Conservation (phyloP, 64 coral and sea anemone species). For the Montipora foliosa region DNA sequence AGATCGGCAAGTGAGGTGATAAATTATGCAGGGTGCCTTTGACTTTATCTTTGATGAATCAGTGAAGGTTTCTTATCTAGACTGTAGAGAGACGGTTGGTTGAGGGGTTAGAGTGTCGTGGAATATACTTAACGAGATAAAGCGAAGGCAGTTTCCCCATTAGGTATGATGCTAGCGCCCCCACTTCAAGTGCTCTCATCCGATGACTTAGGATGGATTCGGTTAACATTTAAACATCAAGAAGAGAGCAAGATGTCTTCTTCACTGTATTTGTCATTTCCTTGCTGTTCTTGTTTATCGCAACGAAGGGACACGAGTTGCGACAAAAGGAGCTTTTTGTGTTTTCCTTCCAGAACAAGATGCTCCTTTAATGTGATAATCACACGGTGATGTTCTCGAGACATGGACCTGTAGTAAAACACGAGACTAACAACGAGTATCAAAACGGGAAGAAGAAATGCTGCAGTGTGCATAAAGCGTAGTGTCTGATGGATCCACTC, state of each 20-base stretch:
- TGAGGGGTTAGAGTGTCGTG: no score
- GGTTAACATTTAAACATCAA: not conserved
- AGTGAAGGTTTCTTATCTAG: no score
- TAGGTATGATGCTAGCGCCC: no score
- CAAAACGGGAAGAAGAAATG: slow-evolving; percentile 76
- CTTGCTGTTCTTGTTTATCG: not conserved
- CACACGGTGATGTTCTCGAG: slow-evolving; percentile 22
- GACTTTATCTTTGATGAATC: no score
- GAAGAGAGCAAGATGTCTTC: slow-evolving; percentile 24
- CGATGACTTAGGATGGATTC: no score
- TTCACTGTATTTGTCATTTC: slow-evolving; percentile 25
- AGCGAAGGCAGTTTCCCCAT: no score
- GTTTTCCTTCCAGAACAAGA: slow-evolving; percentile 50
- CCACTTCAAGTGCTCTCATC: no score
- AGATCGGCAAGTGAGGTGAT: no score
- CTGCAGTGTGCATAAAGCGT: slow-evolving; percentile 69
- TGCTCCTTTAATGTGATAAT: slow-evolving; percentile 55
- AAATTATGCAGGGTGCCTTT: no score
- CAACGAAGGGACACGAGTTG: not conserved
- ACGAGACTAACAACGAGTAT: slow-evolving; percentile 38
- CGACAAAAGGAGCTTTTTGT: slow-evolving; percentile 6
- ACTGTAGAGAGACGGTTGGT: no score
- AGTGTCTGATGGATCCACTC: slow-evolving; percentile 62
- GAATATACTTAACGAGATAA: no score
- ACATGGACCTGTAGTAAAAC: slow-evolving; percentile 60